Percentiles rank a stretch among this genome's conserved stretches.
phyloP scores from a whole-genome alignment of 2,113 vertebrate genomes.

The Tauraco erythrolophus region DNA sequence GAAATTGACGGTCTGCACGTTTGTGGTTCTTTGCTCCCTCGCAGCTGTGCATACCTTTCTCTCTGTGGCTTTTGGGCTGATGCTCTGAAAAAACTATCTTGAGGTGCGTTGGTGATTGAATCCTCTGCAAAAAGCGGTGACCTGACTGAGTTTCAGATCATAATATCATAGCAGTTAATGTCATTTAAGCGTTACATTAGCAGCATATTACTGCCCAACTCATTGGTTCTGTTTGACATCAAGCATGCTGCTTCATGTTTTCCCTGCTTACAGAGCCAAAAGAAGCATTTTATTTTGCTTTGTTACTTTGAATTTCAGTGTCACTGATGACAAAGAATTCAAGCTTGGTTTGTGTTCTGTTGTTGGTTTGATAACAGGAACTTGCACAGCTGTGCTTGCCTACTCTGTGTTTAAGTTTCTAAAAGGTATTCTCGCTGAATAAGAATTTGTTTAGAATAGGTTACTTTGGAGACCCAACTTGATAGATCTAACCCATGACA shows the following conservation, averaged over 20 bases:
- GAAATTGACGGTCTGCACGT: not conserved
- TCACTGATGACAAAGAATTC: not conserved
- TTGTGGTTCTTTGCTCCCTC: not conserved
- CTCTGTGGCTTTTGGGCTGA: not conserved
- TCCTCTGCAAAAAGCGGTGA: not conserved
- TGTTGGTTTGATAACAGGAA: not conserved
- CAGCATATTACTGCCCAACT: not conserved
- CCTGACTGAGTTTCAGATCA: not conserved
- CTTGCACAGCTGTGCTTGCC: not conserved
- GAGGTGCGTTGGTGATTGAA: not conserved
- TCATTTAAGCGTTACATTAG: not conserved
- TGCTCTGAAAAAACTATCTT: not conserved
- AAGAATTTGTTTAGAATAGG: not conserved
- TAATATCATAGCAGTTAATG: not conserved
- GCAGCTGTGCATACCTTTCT: not conserved
- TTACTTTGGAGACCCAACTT: not conserved
- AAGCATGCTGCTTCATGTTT: not conserved
- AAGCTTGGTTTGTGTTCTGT: not conserved
- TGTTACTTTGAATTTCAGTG: not conserved
- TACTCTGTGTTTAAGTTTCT: not conserved
- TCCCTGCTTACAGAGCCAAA: not conserved
- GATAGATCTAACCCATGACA: fast-evolving
- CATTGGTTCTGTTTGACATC: not conserved
- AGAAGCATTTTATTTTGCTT: not conserved
- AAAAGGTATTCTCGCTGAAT: not conserved